Conservation (phyloP, 64 coral and sea anemone species). For the Montipora efflorescens region DNA sequence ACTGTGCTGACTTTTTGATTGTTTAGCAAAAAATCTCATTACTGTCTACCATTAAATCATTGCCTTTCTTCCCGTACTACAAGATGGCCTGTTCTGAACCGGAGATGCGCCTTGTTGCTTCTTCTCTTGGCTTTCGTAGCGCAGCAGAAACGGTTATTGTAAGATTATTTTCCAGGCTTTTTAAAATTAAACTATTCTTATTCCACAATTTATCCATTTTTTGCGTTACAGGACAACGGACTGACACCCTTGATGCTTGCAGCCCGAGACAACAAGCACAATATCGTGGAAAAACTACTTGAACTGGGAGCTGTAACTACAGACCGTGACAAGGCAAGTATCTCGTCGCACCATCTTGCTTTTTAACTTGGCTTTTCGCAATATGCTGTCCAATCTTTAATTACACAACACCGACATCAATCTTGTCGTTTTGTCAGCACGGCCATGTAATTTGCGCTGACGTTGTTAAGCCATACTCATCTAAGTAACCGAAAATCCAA, state of each 20-base stretch:
- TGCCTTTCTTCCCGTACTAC: not conserved
- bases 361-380: not conserved
- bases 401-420: slow-evolving; percentile 14
- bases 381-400: slow-evolving; percentile 12
- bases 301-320: slow-evolving; percentile 84
- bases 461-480: not conserved
- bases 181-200: not conserved
- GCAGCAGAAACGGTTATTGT: not conserved
- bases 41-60: not conserved
- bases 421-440: slow-evolving; percentile 52
- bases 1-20: slow-evolving; percentile 8
- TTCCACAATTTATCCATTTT: not conserved
- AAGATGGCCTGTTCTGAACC: not conserved
- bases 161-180: not conserved
- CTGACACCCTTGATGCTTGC: slow-evolving; percentile 94
- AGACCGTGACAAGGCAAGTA: slow-evolving; percentile 80
- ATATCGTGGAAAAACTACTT: slow-evolving; percentile 89
- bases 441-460: not conserved
- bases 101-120: not conserved
- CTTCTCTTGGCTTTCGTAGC: not conserved
- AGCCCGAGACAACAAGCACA: slow-evolving; percentile 87
- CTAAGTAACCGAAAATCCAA: not conserved
- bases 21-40: slow-evolving; percentile 2
- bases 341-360: not conserved
- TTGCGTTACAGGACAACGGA: slow-evolving; percentile 84